Conservation (phyloP, 2,888 invertebrate genomes). For the Gisinianus flammeolus region DNA sequence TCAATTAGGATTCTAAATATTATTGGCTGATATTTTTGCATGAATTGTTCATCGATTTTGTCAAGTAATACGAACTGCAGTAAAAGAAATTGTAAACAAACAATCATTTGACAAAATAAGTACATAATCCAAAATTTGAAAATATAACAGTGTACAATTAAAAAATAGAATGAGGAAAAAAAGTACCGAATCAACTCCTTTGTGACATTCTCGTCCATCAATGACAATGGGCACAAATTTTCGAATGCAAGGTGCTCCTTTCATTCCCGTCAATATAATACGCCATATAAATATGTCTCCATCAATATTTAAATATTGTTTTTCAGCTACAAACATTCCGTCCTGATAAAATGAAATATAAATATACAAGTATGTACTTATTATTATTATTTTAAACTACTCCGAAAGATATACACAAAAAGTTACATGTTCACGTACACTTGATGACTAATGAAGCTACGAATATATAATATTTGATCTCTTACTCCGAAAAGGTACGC, state of each 20-base stretch:
- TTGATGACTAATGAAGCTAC: neutral
- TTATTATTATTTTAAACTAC: neutral
- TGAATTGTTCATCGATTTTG: slow-evolving; percentile 1
- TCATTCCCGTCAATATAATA: neutral
- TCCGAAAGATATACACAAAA: neutral
- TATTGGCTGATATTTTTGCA: slow-evolving; percentile 28
- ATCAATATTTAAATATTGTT: neutral
- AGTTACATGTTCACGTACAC: neutral
- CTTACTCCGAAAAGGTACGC: neutral
- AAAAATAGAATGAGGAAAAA: neutral
- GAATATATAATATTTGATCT: neutral
- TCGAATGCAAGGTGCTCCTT: neutral
- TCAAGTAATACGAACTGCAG: slow-evolving; percentile 12
- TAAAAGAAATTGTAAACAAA: too few relatives aligned
- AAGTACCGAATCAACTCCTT: slow-evolving; percentile 26
- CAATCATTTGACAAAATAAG: neutral
- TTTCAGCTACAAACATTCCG: slow-evolving; percentile 19
- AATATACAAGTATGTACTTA: neutral
- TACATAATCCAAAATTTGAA: neutral
- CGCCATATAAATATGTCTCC: slow-evolving; percentile 18
- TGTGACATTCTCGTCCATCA: slow-evolving; percentile 34
- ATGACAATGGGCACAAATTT: slow-evolving; percentile 34
- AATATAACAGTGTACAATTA: neutral
- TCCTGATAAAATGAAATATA: slow-evolving; percentile 8
- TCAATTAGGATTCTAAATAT: slow-evolving; percentile 26